Conservation (phyloP, 2,888 invertebrate species). For the Nemurella pictetii region DNA sequence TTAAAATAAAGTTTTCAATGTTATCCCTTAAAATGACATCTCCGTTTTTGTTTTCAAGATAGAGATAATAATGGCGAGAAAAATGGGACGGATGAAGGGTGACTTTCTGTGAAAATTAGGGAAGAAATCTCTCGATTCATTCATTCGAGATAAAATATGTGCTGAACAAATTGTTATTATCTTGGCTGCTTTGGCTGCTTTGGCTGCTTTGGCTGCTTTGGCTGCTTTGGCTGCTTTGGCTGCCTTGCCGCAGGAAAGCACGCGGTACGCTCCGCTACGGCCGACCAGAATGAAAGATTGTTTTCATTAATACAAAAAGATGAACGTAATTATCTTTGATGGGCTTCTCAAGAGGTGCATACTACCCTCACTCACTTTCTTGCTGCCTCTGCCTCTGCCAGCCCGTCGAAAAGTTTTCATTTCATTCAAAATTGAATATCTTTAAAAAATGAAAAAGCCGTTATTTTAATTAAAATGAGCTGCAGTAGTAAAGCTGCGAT, state of each 20-base stretch:
- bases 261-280: conserved; percentile 1
- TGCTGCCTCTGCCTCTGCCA: neutral
- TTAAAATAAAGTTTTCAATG: conserved; percentile 26
- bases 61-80: conserved; percentile 29
- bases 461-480: conserved; percentile 44
- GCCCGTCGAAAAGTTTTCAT: conserved; percentile 36
- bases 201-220: neutral
- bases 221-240: neutral
- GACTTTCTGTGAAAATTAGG: conserved; percentile 24
- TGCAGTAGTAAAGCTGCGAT: neutral
- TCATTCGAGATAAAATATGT: conserved; percentile 29
- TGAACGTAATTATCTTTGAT: conserved; percentile 35
- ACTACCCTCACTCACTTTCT: conserved; percentile 18
- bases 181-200: neutral
- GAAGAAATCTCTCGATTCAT: conserved; percentile 28
- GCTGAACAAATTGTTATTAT: conserved; percentile 30
- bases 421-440: conserved; percentile 44
- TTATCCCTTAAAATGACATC: conserved; percentile 18
- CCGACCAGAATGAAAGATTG: conserved; percentile 36
- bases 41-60: conserved; percentile 23
- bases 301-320: conserved; percentile 39
- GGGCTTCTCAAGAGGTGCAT: conserved; percentile 36
- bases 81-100: conserved; percentile 3
- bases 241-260: neutral
- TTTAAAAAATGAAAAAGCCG: conserved; percentile 42